Conservation (phyloP, 1,140 invertebrate genomes). For the Dinoponera quadriceps region DNA sequence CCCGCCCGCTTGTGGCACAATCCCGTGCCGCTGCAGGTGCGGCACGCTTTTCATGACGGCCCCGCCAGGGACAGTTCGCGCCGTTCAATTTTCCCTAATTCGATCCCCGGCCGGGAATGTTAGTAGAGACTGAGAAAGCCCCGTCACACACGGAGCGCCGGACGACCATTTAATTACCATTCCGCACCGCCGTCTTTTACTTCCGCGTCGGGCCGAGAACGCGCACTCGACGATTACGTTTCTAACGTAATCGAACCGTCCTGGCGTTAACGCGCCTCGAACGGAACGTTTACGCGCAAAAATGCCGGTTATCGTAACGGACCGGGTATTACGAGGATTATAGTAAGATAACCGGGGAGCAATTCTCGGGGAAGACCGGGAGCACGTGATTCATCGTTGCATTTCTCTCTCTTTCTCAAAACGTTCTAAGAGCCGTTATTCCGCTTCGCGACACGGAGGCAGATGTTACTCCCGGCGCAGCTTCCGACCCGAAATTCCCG, state of each 20-base stretch:
- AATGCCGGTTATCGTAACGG: slow-evolving; percentile 30
- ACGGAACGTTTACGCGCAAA: slow-evolving; percentile 36
- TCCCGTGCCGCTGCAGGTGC: slow-evolving; percentile 20
- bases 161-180: slow-evolving; percentile 18
- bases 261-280: slow-evolving; percentile 29
- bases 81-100: slow-evolving; percentile 27
- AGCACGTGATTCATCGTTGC: slow-evolving; percentile 8
- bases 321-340: slow-evolving; percentile 40
- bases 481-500: slow-evolving; percentile 39
- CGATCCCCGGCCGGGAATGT: neutral
- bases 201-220: neutral
- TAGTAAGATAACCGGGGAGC: slow-evolving; percentile 9
- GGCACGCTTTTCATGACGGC: slow-evolving; percentile 42
- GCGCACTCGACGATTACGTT: slow-evolving; percentile 12
- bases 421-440: neutral
- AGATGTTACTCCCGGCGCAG: slow-evolving; percentile 34
- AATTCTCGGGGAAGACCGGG: neutral
- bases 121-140: no score
- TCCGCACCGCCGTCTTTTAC: neutral
- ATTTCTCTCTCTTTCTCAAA: slow-evolving; percentile 2
- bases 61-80: neutral
- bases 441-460: neutral
- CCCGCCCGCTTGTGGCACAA: neutral
- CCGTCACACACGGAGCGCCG: no score
- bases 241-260: slow-evolving; percentile 16